Percentiles rank a stretch among this genome's conserved stretches.
phyloP scores from a whole-genome alignment of 2,888 invertebrate species.

The Corythucha ciliata region DNA sequence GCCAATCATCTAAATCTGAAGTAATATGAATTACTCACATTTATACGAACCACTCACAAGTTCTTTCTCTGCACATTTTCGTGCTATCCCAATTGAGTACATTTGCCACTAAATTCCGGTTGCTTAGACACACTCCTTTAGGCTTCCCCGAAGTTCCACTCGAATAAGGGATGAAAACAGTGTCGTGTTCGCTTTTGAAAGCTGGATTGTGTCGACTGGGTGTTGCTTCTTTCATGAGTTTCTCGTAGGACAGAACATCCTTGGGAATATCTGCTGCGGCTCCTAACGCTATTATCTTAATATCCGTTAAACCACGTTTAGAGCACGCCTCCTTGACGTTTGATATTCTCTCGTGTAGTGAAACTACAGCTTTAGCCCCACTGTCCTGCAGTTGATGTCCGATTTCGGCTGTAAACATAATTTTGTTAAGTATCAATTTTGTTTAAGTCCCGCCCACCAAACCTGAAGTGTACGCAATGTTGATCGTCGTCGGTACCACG shows the following conservation, averaged over 20 bases:
- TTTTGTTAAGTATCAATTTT: too few species aligned
- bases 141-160: constrained; percentile 79
- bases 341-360: constrained; percentile 10
- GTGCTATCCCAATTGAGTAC: constrained; percentile 25
- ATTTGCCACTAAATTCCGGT: constrained; percentile 40
- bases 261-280: too few species aligned
- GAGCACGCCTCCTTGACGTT: constrained; percentile 15
- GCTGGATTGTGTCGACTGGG: too few species aligned
- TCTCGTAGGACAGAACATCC: too few species aligned
- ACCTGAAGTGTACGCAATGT: constrained; percentile 59
- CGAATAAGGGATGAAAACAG: constrained; percentile 64
- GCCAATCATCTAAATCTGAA: too few species aligned
- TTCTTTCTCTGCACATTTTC: constrained; percentile 25
- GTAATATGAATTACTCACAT: too few species aligned
- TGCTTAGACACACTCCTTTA: constrained; percentile 62
- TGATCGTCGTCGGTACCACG: constrained; percentile 58
- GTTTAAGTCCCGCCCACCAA: too few species aligned
- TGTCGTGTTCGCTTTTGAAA: constrained; percentile 15
- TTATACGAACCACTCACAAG: too few species aligned
- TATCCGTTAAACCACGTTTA: constrained; percentile 1
- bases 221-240: too few species aligned
- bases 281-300: constrained; percentile 14
- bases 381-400: constrained; percentile 22
- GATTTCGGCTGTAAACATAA: constrained; percentile 24
- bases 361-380: constrained; percentile 16